A percentile compares a stretch with the other conserved stretches of the same genome.
These are phyloP conservation scores for Apogon talboti DNA, from an alignment of 2,797 vertebrate species.

Conservation along the genomic window DNA sequence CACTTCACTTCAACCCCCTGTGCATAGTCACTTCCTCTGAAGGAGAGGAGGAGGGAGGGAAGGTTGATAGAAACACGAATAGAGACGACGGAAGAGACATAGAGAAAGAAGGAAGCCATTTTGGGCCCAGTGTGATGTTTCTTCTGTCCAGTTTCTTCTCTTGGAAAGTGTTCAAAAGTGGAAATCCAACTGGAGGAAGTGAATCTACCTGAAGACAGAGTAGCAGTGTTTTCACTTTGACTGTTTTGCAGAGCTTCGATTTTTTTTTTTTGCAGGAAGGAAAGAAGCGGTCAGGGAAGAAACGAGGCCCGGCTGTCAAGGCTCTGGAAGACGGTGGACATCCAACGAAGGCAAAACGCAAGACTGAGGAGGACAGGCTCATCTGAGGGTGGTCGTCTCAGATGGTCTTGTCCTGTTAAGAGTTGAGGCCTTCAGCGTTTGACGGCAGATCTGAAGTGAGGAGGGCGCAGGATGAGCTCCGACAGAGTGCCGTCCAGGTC, in stretches of 20 bases:
- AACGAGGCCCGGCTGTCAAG: not conserved
- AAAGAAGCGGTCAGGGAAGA: not conserved
- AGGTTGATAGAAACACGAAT: not conserved
- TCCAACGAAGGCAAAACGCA: not conserved
- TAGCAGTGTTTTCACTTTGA: not conserved
- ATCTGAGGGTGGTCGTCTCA: not conserved
- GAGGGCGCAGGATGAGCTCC: slow-evolving; percentile 71
- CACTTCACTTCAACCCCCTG: slow-evolving; percentile 1
- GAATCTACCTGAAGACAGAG: slow-evolving; percentile 3
- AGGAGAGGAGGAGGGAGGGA: slow-evolving; percentile 16
- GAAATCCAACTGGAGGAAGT: slow-evolving; percentile 34
- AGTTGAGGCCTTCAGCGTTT: not conserved
- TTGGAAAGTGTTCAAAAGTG: not conserved
- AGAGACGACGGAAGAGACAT: slow-evolving; percentile 8
- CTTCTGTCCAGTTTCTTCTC: not conserved
- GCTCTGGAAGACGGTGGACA: not conserved
- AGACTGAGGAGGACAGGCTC: too few species aligned
- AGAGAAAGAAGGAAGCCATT: slow-evolving; percentile 63
- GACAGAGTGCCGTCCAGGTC: slow-evolving; percentile 67
- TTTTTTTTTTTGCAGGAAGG: too few species aligned
- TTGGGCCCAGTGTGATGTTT: slow-evolving; percentile 36
- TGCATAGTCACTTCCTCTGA: slow-evolving; percentile 69
- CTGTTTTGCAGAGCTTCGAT: slow-evolving; percentile 7
- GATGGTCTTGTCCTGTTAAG: not conserved
- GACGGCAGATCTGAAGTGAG: not conserved